Base-by-base conservation (phyloP, 2,888 invertebrate species). In the Drosophila percnosoma region DNA sequence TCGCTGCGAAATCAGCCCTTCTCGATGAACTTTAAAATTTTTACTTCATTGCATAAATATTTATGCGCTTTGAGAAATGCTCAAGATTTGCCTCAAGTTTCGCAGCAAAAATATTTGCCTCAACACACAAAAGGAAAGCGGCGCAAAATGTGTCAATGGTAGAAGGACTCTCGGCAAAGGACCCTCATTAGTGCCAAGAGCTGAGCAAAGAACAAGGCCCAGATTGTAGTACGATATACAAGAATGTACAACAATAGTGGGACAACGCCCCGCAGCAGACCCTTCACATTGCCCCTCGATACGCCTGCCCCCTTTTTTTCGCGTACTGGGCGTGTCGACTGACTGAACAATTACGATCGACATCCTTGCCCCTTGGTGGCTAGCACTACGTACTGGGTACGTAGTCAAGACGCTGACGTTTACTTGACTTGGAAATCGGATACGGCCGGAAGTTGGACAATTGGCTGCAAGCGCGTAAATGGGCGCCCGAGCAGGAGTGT, bases 11-110 rank as follows among this genome's bases (percentile, higher is more conserved):
- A 24, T 10, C 40, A 40, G 54, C 15, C 10, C 52, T 29, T 36
- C 51, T 59, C 7, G 45, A 27, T 27, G 29, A 79, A 68, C 65
- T 68, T 73, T 67, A 59, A 54, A 69, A 62, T 74, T 81, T 82
- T 89, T 89, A 83, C 71, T 82, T 89, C 89, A 89, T 75, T 89
- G 87, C 87, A 79, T 85, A 85, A 85, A 85, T 85, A 85, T 85
- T 85, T 85, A 81, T 87, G 89, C 89, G 87, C 82, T 73, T 89
- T 87, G 74, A 70, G 70, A 83, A 78, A 72, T 71, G 83, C 83
- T 85, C 76, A 67, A 75, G 59, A 72, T 69, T 68, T 64, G 78
- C 73, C 73, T 72, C 45, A 68, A 75, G 67, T 67, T 61, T 52
- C 65, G 71, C 8, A 38, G 75, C 62, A 51, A 80, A 85, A 85